Percentiles rank a stretch among this genome's conserved stretches.
phyloP scores from a whole-genome alignment of 2,113 vertebrate species.

The Cyanistes caeruleus region DNA sequence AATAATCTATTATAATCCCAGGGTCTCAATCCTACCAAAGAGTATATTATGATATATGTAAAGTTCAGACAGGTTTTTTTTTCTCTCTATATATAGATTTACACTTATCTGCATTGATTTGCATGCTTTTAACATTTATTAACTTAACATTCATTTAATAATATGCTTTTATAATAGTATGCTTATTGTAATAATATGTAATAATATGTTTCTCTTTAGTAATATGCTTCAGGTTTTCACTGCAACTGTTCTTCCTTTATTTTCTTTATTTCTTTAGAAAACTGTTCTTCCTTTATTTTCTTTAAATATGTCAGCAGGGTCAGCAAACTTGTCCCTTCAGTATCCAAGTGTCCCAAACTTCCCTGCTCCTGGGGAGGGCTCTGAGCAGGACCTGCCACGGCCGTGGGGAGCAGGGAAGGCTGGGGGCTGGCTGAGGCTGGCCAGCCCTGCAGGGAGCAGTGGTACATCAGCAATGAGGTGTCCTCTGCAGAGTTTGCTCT shows the following conservation, averaged over 20 bases:
- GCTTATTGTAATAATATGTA: no score
- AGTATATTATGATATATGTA: neutral
- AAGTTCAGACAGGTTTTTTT: neutral
- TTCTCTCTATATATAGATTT: neutral
- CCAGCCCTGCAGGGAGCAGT: rapidly evolving
- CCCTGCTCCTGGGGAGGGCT: neutral
- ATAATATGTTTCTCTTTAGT: no score
- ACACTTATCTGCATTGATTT: neutral
- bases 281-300: neutral
- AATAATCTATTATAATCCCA: neutral
- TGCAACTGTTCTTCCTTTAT: neutral
- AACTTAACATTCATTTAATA: no score
- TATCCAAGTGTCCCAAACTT: neutral
- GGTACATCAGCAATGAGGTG: rapidly evolving
- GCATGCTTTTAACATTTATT: neutral
- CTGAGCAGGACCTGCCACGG: rapidly evolving
- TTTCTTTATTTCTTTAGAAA: no score
- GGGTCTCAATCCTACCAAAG: neutral
- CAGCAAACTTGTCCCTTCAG: neutral
- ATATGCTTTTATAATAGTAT: no score
- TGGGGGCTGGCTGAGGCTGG: rapidly evolving
- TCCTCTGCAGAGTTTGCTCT: neutral
- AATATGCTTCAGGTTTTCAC: neutral
- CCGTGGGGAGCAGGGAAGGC: rapidly evolving
- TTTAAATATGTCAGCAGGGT: neutral